Evolutionary conservation across 2,113 vertebrate genomes (phyloP), one percentile per base, ranked within the genome.

Genomic region (Nothoprocta pentlandii): DNA sequence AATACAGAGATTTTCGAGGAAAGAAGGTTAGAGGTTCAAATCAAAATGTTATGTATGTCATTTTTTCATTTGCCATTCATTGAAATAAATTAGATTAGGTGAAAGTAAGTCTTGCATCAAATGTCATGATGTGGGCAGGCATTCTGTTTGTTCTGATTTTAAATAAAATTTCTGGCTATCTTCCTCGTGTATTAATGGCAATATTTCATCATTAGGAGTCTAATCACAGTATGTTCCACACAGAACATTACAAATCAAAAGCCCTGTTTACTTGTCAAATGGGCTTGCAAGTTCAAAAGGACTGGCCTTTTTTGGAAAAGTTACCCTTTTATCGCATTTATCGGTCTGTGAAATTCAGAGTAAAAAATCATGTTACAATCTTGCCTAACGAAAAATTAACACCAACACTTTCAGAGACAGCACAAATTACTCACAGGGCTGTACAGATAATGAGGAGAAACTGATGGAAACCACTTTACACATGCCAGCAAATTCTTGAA

Each of bases 351-450:
- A 87, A 94, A 96, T 94, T 66, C 51, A 79, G 81, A 92, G 69
- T 53, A 83, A 95, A 93, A 92, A 95, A 42, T 94, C 69, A 89
- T 88, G 75, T 90, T 92, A 84, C 62, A 80, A 39, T 85, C 91
- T 58, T 63, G 80, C 73, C 89, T 94, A 93, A 74, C 64, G 89
- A 95, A 94, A 82, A 87, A 94, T 89, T 90, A 95, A 87, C 67
- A 77, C 39, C 34, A 28, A 30, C 25, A 77, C 59, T 90, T 92
- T 86, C 68, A 84, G 3, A 79, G 83, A 49, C 85, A 85, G 82
- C 63, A 53, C 46, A 62, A 88, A 93, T 92, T 92, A 93, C 81
- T 94, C 64, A 78, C 42, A 91, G 54, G n/a, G 26, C 36, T 88
- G 66, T 20, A 88, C 34, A 80, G 78, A 93, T 79, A 96, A 95